Conservation (phyloP, 2,113 vertebrate species). For the Stegastes partitus region DNA sequence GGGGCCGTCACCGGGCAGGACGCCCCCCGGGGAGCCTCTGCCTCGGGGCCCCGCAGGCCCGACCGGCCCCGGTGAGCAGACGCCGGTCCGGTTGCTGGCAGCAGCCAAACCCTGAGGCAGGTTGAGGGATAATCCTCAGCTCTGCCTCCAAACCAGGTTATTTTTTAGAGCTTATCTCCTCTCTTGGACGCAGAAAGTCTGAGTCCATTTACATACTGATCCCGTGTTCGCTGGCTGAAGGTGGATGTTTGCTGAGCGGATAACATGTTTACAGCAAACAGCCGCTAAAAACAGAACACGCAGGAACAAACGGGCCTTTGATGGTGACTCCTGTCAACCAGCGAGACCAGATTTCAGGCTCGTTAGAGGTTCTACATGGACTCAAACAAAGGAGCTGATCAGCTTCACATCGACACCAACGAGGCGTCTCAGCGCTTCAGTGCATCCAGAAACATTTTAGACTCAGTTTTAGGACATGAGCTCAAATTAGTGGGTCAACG, state of each 20-base stretch:
- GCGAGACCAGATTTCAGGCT: slow-evolving; percentile 55
- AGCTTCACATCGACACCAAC: too few relatives aligned
- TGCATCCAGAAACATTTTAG: not conserved
- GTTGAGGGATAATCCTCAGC: slow-evolving; percentile 77
- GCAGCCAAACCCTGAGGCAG: slow-evolving; percentile 75
- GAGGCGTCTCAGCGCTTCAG: not conserved
- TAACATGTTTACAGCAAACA: slow-evolving; percentile 62
- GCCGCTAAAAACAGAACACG: slow-evolving; percentile 10
- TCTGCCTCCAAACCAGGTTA: slow-evolving; percentile 59
- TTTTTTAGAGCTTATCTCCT: slow-evolving; percentile 70
- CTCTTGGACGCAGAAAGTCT: slow-evolving; percentile 65
- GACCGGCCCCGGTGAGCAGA: slow-evolving; percentile 70
- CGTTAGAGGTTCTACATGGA: slow-evolving; percentile 2
- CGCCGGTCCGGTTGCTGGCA: slow-evolving; percentile 65
- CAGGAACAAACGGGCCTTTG: slow-evolving; percentile 55
- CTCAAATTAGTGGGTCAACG: too few relatives aligned
- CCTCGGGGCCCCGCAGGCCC: slow-evolving; percentile 73
- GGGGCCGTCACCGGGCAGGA: slow-evolving; percentile 12
- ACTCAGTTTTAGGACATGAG: not conserved
- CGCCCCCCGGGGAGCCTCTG: slow-evolving; percentile 69
- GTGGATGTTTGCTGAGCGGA: slow-evolving; percentile 52
- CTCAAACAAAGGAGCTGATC: too few relatives aligned
- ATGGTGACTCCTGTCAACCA: slow-evolving; percentile 42
- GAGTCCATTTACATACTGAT: slow-evolving; percentile 74
- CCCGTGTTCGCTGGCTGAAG: slow-evolving; percentile 62